Evolutionary conservation across 2,113 vertebrate species (phyloP), one percentile per base, ranked within the genome.

Genomic region (Melanotaenia duboulayi): DNA sequence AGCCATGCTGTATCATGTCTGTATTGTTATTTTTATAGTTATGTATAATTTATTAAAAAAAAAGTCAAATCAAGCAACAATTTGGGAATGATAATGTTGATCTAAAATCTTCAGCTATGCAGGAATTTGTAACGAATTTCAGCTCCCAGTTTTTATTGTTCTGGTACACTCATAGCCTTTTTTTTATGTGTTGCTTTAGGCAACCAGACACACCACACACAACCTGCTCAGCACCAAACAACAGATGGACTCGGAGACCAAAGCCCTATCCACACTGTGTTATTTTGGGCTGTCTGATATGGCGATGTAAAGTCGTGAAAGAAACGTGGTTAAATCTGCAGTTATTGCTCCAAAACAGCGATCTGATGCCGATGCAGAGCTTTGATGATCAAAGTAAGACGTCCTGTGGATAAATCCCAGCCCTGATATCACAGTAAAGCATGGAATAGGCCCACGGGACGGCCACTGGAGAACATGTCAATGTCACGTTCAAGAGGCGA

Each of bases 321-420:
- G 20, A 65, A 57, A 57, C 23, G 24, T 61, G 35, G 59, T 23
- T 44, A 42, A 67, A 63, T 72, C 50, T 55, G n/a, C 55, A 37
- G 7, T 54, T 1, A 0, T 24, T 3, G 4, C 48, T 61, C 37
- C 39, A 24, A 63, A 11, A 17, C 49, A n/a, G 12, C 2, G 7
- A 46, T 25, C 40, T 19, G 16, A 25, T 5, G 40, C 40, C 11
- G 59, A 25, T 44, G 23, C 19, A 23, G 22, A 24, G 60, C 60
- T 46, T 12, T 12, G 37, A 42, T n/a, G 16, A 28, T 63, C 50
- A 55, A n/a, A 63, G 51, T 24, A n/a, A 55, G 14, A 25, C 44
- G n/a, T 39, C 49, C 37, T 44, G 37, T 23, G 39, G 50, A 14
- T 19, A 42, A 42, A 61, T 52, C 46, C 28, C 37, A 16, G 20